Evolutionary conservation across 1,140 invertebrate genomes (phyloP), one percentile per base, ranked within the genome.

Genomic region (Zaprionus ornatus): DNA sequence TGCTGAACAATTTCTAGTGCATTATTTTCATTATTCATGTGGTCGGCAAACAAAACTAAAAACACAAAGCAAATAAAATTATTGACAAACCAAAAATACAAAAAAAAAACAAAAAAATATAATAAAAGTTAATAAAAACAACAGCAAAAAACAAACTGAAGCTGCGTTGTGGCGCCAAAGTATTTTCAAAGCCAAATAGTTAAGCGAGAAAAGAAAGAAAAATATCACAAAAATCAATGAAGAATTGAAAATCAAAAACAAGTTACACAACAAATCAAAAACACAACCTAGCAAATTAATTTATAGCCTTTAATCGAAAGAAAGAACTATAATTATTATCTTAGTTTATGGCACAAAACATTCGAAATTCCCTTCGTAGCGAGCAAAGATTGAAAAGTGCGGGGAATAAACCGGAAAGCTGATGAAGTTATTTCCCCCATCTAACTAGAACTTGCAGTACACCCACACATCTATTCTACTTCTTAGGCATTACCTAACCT

Each of bases 171-270:
- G 76, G 83, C 83, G 83, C 83, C 73, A 87, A 87, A 91, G 85
- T 83, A 87, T 90, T 90, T 80, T 91, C 77, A 87, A 90, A 90
- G 87, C 87, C 87, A 90, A 90, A 90, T 90, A 90, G 87, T 90
- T 90, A 90, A 90, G 87, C 82, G 78, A 88, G 72, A 64, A 9
- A 17, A 9, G 2, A 32, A 40, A 9, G 37, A 40, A 40, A 1
- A n/a, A 40, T n/a, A 15, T 2, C 15, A 42, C 6, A 42, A n/a
- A 67, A 60, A 40, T 69, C 35, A 67, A 68, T 56, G 23, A 15
- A 62, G 73, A 35, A 21, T 27, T 62, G 60, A 21, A 59, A 63
- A 45, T 60, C 66, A 25, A 37, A 74, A 64, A 25, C 67, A 74
- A 72, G 40, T 19, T 42, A 68, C 57, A 76, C 32, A 56, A 74